Evolutionary conservation across 2,797 vertebrate species (phyloP), one percentile per base, ranked within the genome.

Genomic region (Astyanax mexicanus): DNA sequence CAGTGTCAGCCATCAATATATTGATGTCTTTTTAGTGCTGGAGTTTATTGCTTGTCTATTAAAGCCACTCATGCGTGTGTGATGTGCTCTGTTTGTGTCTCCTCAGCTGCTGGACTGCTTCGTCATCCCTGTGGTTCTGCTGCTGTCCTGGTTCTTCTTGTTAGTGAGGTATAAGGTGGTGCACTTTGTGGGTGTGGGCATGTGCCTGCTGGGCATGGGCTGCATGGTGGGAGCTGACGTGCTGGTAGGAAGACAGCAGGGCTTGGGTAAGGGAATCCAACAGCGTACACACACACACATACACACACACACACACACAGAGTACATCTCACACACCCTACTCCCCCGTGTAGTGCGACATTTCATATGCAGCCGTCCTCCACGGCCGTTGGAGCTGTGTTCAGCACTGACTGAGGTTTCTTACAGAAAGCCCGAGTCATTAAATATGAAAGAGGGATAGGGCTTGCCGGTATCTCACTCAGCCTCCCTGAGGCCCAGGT

Each of bases 141-240:
- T 98, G 81, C 93, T 98, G 21, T 98, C 97, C 86, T 98, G 96
- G 95, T 98, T 97, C 90, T 98, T 98, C 86, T 91, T 98, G 74
- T 86, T 96, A 91, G 95, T 97, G 83, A 95, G 97, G 92, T 98
- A 98, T 89, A 98, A 97, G 86, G 93, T 94, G 32, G 93, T 96
- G 25, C 97, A 98, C 85, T 95, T 96, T 82, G 89, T 95, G 5
- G 97, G 95, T 69, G 94, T 96, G 1, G 93, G 95, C 3, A 93
- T 98, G 80, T 98, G 97, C 88, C 94, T 98, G 84, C 87, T 98
- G 84, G 97, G 96, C 4, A 94, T 96, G 75, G 96, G 96, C 84
- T 97, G 96, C 90, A 98, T 98, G 96, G 96, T 96, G 35, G 97
- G 96, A 72, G 94, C 96, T 0, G 96, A 98, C 69, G 89, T 98